Conservation (phyloP, 2,113 vertebrate genomes). For the Trematomus loennbergii region DNA sequence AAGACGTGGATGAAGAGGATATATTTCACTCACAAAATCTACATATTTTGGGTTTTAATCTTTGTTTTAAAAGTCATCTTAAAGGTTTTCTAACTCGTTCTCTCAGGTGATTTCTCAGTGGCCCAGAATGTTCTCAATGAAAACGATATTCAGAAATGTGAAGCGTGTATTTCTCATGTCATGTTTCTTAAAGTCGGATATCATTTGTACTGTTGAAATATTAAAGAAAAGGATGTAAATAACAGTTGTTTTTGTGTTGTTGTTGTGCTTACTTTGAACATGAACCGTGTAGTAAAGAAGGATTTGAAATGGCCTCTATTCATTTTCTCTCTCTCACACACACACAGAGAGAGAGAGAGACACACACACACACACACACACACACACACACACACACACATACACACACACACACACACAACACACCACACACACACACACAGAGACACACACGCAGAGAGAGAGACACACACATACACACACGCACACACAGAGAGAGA, state of each 20-base stretch:
- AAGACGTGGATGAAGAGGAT: conserved; percentile 4
- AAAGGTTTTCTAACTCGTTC: conserved; percentile 76
- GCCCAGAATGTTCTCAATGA: conserved; percentile 78
- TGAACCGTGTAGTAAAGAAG: background rate
- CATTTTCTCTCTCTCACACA: too few relatives aligned
- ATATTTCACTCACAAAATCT: background rate
- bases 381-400: too few relatives aligned
- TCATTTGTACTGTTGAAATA: conserved; percentile 82
- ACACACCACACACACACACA: too few relatives aligned
- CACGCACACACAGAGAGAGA: too few relatives aligned
- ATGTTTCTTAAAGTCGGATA: conserved; percentile 75
- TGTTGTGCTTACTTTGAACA: background rate
- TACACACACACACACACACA: too few relatives aligned
- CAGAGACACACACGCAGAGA: too few relatives aligned
- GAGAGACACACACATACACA: too few relatives aligned
- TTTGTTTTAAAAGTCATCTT: conserved; percentile 41
- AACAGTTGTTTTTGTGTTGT: background rate
- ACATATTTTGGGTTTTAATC: background rate
- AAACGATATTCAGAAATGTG: conserved; percentile 78
- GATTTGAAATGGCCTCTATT: too few relatives aligned
- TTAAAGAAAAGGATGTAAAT: conserved; percentile 73
- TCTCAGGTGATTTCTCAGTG: conserved; percentile 85
- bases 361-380: too few relatives aligned
- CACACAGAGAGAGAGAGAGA: too few relatives aligned
- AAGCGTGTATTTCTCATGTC: conserved; percentile 79